Evolutionary conservation across 2,113 vertebrate genomes (phyloP).

Genomic region (Hippoglossus stenolepis): DNA sequence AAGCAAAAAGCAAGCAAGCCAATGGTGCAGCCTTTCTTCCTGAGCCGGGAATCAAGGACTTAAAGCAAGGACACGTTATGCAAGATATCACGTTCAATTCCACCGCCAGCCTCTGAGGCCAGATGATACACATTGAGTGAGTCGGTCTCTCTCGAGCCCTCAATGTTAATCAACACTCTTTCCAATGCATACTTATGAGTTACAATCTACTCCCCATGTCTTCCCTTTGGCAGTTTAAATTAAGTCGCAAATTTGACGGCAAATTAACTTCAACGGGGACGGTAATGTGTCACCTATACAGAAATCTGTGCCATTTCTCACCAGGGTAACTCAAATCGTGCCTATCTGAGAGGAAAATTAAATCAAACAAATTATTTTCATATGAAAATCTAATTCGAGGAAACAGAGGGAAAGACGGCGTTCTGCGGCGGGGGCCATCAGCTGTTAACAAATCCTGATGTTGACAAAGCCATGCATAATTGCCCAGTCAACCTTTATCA

Average conservation of each 20-base stretch:
- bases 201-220: conserved; percentile 73
- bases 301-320: conserved; percentile 42
- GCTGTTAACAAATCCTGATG: conserved; percentile 57
- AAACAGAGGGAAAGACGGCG: conserved; percentile 36
- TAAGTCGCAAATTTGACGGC: conserved; percentile 72
- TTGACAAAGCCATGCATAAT: conserved; percentile 56
- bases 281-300: conserved; percentile 71
- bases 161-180: conserved; percentile 77
- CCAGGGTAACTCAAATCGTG: conserved; percentile 20
- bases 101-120: conserved; percentile 71
- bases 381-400: conserved; percentile 32
- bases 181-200: conserved; percentile 79
- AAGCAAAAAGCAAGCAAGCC: conserved; percentile 53
- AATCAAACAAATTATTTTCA: conserved; percentile 54
- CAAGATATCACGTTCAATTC: conserved; percentile 74
- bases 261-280: conserved; percentile 74
- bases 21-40: conserved; percentile 61
- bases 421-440: conserved; percentile 24
- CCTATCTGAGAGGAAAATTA: conserved; percentile 49
- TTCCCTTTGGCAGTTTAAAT: conserved; percentile 76
- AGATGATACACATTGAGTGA: conserved; percentile 66
- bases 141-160: conserved; percentile 73
- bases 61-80: conserved; percentile 71
- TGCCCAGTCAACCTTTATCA: conserved; percentile 65
- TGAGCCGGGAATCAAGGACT: conserved; percentile 66